Evolutionary conservation across 1,140 invertebrate species (phyloP).

Genomic region (Planococcus citri): DNA sequence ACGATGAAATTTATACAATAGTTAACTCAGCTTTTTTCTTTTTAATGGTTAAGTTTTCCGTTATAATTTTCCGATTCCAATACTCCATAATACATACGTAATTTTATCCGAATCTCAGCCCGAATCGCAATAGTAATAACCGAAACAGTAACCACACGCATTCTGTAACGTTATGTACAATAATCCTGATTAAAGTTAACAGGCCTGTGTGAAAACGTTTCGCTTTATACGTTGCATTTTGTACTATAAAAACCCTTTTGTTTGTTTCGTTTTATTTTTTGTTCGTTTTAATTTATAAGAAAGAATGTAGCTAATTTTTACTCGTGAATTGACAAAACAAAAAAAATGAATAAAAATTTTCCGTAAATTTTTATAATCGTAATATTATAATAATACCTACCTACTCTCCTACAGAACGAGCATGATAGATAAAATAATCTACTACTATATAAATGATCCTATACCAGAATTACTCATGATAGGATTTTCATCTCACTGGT

Average conservation of each 20-base stretch:
- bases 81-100: background rate
- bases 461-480: too few species aligned
- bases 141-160: background rate
- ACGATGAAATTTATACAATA: background rate
- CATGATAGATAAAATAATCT: too few species aligned
- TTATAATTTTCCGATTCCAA: background rate
- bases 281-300: background rate
- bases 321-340: background rate
- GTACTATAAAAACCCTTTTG: background rate
- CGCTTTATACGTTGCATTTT: background rate
- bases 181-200: background rate
- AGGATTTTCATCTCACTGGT: too few species aligned
- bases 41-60: background rate
- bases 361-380: background rate
- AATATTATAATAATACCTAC: too few species aligned
- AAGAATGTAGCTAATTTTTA: conserved; percentile 1
- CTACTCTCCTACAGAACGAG: too few species aligned
- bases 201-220: background rate
- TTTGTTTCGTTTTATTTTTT: background rate
- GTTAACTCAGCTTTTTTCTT: background rate
- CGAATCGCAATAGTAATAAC: background rate
- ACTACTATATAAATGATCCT: too few species aligned
- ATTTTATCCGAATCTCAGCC: background rate
- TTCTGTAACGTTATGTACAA: background rate
- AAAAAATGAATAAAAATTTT: background rate